Evolutionary conservation across 2,888 invertebrate species (phyloP), one percentile per base, ranked within the genome.

Genomic region (Conomelus anceps): DNA sequence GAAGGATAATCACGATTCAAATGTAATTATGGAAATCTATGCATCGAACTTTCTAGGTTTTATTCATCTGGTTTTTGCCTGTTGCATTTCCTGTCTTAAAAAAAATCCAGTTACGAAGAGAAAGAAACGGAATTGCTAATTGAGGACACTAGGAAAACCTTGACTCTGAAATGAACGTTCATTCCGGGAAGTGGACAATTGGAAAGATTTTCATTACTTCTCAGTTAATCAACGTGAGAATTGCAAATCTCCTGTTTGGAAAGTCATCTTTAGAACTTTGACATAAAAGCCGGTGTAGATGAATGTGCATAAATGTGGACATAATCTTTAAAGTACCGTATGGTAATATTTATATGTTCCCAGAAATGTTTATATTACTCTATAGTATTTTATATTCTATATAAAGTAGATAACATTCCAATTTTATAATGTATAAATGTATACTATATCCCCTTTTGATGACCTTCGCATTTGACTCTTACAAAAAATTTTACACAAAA

Each of bases 161-260:
- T 88, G 34, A 41, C 23, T 23, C 20, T 23, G 17, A 88, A n/a
- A 20, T 86, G 86, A 23, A 89, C 90, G 23, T 89, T 84, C 90
- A 90, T 89, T 90, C 26, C 88, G 24, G 63, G 63, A 63, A n/a
- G 63, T 63, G 20, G 63, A 63, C 63, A 63, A 63, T 63, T 63
- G 63, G n/a, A 20, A 34, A 34, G 34, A 34, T 34, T n/a, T 63
- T n/a, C 7, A 0, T 63, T n/a, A 20, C 63, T n/a, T 63, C 63
- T 63, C 34, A 34, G 34, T 17, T 63, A 63, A 63, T n/a, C 4
- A 63, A 63, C n/a, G 63, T 63, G 63, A 63, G n/a, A n/a, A n/a
- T 63, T 1, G 17, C 1, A 63, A 63, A 13, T n/a, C 1, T 63
- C 13, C 7, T 63, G 4, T n/a, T 4, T 3, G 63, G 87, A 86